Conservation (phyloP, 2,888 invertebrate species). For the Lepas anatifera region DNA sequence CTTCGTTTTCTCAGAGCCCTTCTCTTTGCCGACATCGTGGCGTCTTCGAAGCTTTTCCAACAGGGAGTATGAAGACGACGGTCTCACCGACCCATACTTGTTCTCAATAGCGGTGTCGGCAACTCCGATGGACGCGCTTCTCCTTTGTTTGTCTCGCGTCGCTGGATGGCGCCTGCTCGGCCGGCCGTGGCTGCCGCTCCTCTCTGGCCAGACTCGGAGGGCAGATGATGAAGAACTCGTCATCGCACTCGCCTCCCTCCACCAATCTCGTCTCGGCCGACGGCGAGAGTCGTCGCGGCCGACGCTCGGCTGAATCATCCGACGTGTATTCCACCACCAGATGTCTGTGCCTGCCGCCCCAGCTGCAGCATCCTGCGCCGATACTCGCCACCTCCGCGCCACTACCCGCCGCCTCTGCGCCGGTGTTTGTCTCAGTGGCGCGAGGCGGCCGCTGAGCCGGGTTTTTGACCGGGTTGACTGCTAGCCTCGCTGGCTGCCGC, state of each 20-base stretch:
- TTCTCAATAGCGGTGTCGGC: too few species aligned
- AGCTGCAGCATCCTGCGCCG: background rate
- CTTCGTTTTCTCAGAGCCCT: too few species aligned
- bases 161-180: background rate
- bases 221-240: slow-evolving; percentile 7
- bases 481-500: background rate
- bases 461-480: background rate
- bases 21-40: too few species aligned
- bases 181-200: background rate
- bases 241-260: background rate
- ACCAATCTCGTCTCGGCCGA: background rate
- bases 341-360: background rate
- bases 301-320: background rate
- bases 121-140: background rate
- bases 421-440: background rate
- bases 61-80: too few species aligned
- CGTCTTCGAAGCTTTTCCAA: too few species aligned
- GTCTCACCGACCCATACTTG: too few species aligned
- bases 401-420: background rate
- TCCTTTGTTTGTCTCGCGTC: background rate
- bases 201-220: background rate
- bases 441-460: background rate
- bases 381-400: background rate
- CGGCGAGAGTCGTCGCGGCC: background rate
- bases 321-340: background rate